Percentiles rank a stretch among this genome's conserved stretches.
Evolutionary conservation across 2,113 vertebrate species (phyloP).

Genomic region (Seriola aureovittata): DNA sequence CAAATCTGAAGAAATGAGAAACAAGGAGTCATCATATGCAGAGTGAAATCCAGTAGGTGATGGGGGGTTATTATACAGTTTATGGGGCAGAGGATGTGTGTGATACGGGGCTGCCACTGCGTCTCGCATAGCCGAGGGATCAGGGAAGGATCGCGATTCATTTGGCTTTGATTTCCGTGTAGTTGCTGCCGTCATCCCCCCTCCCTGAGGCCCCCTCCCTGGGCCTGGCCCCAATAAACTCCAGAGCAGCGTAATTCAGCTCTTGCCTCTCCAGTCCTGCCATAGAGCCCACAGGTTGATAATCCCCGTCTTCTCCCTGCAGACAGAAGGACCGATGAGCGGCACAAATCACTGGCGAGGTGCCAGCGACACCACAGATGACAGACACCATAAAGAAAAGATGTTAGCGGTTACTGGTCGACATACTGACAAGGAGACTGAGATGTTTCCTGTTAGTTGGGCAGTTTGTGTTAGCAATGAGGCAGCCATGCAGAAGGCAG

Average conservation of each 20-base stretch:
- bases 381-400: constrained; percentile 46
- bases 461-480: constrained; percentile 69
- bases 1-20: constrained; percentile 51
- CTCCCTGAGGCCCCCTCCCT: constrained; percentile 81
- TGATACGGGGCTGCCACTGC: constrained; percentile 74
- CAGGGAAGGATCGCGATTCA: constrained; percentile 89
- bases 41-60: constrained; percentile 48
- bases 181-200: constrained; percentile 85
- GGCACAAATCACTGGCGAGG: constrained; percentile 14
- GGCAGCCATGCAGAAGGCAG: constrained; percentile 70
- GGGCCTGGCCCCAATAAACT: constrained; percentile 80
- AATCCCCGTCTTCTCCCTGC: constrained; percentile 88
- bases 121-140: constrained; percentile 81
- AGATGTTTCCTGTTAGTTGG: constrained; percentile 73
- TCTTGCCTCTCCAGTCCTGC: constrained; percentile 85
- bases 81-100: constrained; percentile 39
- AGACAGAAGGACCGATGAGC: constrained; percentile 58
- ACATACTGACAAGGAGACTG: constrained; percentile 64
- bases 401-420: constrained; percentile 70
- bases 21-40: constrained; percentile 43
- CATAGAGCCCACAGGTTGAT: constrained; percentile 83
- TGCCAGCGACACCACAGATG: constrained; percentile 23
- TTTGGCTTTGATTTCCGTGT: constrained; percentile 87
- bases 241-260: constrained; percentile 85
- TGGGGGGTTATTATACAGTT: constrained; percentile 48